Percentiles rank a stretch among this genome's conserved stretches.
Conservation (phyloP, 2,113 vertebrate species). For the Bubo blakistoni region DNA sequence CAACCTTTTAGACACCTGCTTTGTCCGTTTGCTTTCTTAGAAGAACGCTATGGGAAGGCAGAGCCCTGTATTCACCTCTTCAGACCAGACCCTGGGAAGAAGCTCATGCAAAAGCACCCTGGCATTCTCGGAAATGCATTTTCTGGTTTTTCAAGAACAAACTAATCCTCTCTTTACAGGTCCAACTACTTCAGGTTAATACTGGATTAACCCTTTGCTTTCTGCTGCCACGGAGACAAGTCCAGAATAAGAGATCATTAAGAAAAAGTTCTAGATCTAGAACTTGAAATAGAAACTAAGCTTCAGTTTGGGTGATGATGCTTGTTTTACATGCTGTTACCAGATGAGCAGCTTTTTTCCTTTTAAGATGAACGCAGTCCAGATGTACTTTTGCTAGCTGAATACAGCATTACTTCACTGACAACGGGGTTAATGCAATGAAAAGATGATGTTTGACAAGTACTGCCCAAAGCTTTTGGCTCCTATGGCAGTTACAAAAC, state of each 20-base stretch:
- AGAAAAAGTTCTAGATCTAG: not conserved
- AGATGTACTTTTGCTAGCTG: not conserved
- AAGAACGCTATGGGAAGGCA: not conserved
- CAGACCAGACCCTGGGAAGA: not conserved
- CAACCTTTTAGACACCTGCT: constrained; percentile 69
- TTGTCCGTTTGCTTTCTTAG: not conserved
- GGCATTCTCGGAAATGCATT: not conserved
- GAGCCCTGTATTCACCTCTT: not conserved
- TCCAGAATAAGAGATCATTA: not conserved
- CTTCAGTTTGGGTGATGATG: no score
- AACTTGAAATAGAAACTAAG: not conserved
- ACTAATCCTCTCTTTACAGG: not conserved
- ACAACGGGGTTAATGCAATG: not conserved
- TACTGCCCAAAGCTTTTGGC: not conserved
- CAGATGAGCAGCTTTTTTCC: fast-evolving
- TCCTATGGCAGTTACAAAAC: not conserved
- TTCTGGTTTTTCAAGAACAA: not conserved
- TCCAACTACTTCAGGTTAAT: not conserved
- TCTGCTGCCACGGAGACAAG: not conserved
- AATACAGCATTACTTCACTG: not conserved
- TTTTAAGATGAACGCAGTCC: not conserved
- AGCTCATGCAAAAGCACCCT: not conserved
- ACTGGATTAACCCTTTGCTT: not conserved
- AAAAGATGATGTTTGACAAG: not conserved
- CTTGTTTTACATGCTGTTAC: not conserved